Conservation (phyloP, 2,888 invertebrate species). For the Chrysolina oricalcia region DNA sequence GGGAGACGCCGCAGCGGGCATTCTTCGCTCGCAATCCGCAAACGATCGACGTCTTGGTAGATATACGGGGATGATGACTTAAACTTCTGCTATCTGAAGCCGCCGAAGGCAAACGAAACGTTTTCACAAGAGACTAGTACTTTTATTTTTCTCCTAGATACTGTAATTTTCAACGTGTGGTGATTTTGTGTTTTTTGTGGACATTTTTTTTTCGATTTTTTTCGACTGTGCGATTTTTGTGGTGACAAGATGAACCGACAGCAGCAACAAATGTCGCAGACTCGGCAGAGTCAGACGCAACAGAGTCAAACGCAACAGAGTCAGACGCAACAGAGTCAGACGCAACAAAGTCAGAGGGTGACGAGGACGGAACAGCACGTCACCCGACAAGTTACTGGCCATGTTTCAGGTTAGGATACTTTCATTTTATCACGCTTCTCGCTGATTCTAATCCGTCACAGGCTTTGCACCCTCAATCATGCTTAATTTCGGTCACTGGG, state of each 20-base stretch:
- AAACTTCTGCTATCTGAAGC: slow-evolving; percentile 80
- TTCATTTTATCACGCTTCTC: slow-evolving; percentile 44
- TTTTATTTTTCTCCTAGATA: slow-evolving; percentile 56
- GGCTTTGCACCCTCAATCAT: background rate
- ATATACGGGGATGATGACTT: slow-evolving; percentile 85
- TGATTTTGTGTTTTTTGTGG: slow-evolving; percentile 66
- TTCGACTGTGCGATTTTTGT: slow-evolving; percentile 66
- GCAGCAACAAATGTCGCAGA: slow-evolving; percentile 72
- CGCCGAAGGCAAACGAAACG: slow-evolving; percentile 70
- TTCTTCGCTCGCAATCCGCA: slow-evolving; percentile 93
- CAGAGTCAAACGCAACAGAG: slow-evolving; percentile 73
- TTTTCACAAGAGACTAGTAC: slow-evolving; percentile 62
- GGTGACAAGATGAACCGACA: slow-evolving; percentile 84
- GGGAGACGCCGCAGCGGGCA: slow-evolving; percentile 71
- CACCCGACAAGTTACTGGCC: slow-evolving; percentile 83
- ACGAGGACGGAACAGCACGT: slow-evolving; percentile 85
- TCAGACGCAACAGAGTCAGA: slow-evolving; percentile 71
- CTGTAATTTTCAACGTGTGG: slow-evolving; percentile 63
- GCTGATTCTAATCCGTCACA: slow-evolving; percentile 9
- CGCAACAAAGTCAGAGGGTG: slow-evolving; percentile 75
- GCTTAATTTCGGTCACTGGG: background rate
- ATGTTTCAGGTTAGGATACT: slow-evolving; percentile 78
- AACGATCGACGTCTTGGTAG: slow-evolving; percentile 94
- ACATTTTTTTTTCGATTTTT: slow-evolving; percentile 60
- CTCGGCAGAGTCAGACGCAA: slow-evolving; percentile 72